These are phyloP conservation scores for Drosophila nannoptera DNA, from an alignment of 1,140 invertebrate species.

Conservation along the genomic window DNA sequence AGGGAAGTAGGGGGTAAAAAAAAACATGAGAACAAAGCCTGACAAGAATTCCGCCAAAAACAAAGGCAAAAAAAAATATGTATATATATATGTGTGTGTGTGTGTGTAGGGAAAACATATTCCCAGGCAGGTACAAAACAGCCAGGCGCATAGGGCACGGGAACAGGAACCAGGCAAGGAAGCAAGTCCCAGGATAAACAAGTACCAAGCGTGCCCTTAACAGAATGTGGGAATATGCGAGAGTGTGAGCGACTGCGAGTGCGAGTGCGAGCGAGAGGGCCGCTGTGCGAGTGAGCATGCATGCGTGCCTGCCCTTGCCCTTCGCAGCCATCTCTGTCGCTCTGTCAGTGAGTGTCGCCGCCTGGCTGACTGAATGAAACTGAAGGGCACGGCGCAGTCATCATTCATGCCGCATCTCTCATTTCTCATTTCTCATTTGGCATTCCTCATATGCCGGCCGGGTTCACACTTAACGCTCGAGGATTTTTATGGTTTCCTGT, in stretches of 20 bases:
- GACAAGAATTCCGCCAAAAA: conserved; percentile 55
- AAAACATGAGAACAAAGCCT: conserved; percentile 19
- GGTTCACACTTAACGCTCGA: conserved; percentile 39
- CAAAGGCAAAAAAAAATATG: conserved; percentile 50
- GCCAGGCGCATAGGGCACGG: conserved; percentile 5
- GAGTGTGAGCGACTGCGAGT: not conserved
- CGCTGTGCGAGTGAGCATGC: not conserved
- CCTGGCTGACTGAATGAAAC: conserved; percentile 63
- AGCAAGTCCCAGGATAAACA: conserved; percentile 52
- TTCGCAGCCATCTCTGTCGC: conserved; percentile 12
- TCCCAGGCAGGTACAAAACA: conserved; percentile 68
- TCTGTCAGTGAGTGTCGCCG: conserved; percentile 49
- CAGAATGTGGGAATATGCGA: conserved; percentile 1
- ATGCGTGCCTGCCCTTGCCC: conserved; percentile 39
- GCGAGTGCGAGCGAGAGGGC: not conserved
- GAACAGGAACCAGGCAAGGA: conserved; percentile 43
- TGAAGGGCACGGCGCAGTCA: conserved; percentile 63
- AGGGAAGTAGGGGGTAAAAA: conserved; percentile 38
- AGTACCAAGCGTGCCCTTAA: conserved; percentile 34
- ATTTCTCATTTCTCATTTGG: no score
- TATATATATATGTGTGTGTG: no score
- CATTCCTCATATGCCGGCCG: conserved; percentile 55
- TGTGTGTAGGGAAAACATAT: conserved; percentile 44
- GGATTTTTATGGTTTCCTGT: conserved; percentile 77
- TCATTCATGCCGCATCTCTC: conserved; percentile 44